Evolutionary conservation across 2,888 invertebrate genomes (phyloP), one percentile per base, ranked within the genome.

Genomic region (Fragum fragum): DNA sequence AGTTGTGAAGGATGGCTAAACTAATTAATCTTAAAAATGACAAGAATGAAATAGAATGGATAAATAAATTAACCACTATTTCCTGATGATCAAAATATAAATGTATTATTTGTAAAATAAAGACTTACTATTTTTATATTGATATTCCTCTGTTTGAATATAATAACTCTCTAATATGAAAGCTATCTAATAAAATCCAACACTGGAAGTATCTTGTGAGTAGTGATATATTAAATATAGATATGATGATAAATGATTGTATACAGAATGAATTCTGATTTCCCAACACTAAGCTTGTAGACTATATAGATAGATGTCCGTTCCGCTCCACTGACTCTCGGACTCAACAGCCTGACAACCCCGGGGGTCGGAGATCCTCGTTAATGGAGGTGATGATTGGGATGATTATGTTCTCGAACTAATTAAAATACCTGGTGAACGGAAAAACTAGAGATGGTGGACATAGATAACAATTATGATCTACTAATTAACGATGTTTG

Each of bases 401-500:
- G 28, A 32, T 76, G 63, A 76, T 71, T 71, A 76, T 39, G 36
- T 71, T 71, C 76, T 71, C 76, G 28, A 66, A 61, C 32, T 76
- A 32, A 63, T 63, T 63, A 63, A 63, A 63, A 32, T 21, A 63
- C 29, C 32, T 36, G 63, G 18, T 16, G 36, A 32, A 63, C 63
- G 63, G 63, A 32, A 63, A 61, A 32, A 63, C 21, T 21, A 28
- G 28, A 63, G 63, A 63, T 63, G 63, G 28, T 36, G 28, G 14
- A 36, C 63, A 63, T 18, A 39, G 76, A 76, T 76, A 76, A 63
- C 63, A 76, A n/a, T 1, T 14, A n/a, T n/a, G 32, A n/a, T 63
- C 11, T n/a, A 16, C 9, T 32, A 16, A 63, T 36, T 63, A 36
- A 63, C 16, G 63, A 32, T 63, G 63, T 63, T 63, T 63, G 26